Percentiles rank a stretch among this genome's conserved stretches.
phyloP scores from a whole-genome alignment of 2,113 vertebrate species.

The Sinosuthora webbiana region DNA sequence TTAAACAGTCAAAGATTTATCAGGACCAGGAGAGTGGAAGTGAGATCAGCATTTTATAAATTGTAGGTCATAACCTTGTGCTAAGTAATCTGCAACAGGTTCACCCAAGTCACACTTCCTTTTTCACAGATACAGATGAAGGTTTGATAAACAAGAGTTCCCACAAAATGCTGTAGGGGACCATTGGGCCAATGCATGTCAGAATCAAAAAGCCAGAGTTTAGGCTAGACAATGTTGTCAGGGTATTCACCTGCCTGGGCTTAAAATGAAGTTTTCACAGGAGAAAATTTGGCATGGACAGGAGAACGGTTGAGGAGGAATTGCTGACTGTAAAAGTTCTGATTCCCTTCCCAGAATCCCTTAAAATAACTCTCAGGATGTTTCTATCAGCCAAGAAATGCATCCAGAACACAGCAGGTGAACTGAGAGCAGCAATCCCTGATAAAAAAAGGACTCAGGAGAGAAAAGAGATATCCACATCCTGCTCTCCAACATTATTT shows the following conservation, averaged over 20 bases:
- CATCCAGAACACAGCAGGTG: background rate
- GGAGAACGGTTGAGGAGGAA: background rate
- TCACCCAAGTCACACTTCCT: background rate
- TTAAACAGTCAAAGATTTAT: background rate
- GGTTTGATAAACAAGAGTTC: background rate
- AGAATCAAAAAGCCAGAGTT: background rate
- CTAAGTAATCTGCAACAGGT: background rate
- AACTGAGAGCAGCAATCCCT: background rate
- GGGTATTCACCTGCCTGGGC: background rate
- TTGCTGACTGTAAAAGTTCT: background rate
- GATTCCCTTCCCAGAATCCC: background rate
- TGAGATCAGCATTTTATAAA: background rate
- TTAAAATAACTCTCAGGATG: background rate
- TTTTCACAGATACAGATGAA: background rate
- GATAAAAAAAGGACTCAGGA: background rate
- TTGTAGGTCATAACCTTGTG: fast-evolving
- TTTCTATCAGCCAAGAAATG: background rate
- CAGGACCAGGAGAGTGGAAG: background rate
- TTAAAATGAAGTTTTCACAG: background rate
- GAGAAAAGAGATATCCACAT: background rate
- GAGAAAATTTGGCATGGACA: background rate
- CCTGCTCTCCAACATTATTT: background rate
- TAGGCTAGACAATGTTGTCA: background rate
- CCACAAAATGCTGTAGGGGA: background rate
- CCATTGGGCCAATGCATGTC: background rate